Conservation (phyloP, 2,888 invertebrate species). For the Opisthograptis luteolata region DNA sequence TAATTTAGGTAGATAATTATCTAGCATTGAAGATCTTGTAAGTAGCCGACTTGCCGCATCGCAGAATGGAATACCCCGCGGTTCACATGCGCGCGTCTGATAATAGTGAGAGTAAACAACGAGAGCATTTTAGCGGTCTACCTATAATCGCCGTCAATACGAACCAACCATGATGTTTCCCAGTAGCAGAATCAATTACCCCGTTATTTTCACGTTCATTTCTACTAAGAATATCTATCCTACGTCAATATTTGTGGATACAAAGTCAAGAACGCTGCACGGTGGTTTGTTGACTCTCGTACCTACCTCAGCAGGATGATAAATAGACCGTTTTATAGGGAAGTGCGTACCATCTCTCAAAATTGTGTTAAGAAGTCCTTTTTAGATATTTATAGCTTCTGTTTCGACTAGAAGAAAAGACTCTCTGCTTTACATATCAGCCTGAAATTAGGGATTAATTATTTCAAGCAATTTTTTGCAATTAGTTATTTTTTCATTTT, state of each 20-base stretch:
- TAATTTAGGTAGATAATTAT: constrained; percentile 70
- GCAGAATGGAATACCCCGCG: constrained; percentile 43
- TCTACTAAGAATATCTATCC: constrained; percentile 65
- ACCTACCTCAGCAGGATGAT: constrained; percentile 39
- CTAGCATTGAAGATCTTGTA: constrained; percentile 63
- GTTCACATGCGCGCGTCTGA: constrained; percentile 38
- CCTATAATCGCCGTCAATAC: constrained; percentile 68
- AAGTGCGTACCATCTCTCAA: constrained; percentile 3
- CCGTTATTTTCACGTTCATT: constrained; percentile 69
- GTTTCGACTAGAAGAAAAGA: no score
- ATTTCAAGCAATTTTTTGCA: no score
- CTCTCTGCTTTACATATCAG: no score
- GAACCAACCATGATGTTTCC: constrained; percentile 59
- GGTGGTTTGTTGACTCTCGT: constrained; percentile 49
- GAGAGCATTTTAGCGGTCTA: constrained; percentile 64
- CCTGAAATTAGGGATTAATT: no score
- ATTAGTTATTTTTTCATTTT: no score
- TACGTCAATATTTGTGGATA: constrained; percentile 72
- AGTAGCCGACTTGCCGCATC: constrained; percentile 58
- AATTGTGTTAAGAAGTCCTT: constrained; percentile 32
- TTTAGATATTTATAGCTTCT: constrained; percentile 25
- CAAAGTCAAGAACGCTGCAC: constrained; percentile 54
- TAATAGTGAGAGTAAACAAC: constrained; percentile 69
- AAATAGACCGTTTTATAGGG: constrained; percentile 41
- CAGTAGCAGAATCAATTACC: constrained; percentile 62